These are phyloP conservation scores for Pollimyrus isidori DNA, from an alignment of 2,113 vertebrate genomes.

Conservation along the genomic window DNA sequence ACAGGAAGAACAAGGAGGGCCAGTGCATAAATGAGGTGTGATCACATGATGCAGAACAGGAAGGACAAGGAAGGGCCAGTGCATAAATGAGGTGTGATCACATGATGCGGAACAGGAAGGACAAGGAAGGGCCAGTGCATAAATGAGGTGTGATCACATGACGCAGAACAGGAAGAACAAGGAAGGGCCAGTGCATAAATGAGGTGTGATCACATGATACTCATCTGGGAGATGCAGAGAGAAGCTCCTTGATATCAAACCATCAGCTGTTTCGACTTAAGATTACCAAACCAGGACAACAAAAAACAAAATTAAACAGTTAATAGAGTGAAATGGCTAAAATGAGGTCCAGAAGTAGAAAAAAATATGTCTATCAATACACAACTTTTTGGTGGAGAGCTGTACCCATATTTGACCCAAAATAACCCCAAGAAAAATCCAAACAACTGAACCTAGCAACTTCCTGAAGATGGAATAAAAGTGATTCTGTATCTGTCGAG, in stretches of 20 bases:
- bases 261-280: constrained; percentile 64
- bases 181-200: neutral
- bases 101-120: no score
- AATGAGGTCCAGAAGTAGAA: neutral
- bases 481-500: neutral
- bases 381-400: neutral
- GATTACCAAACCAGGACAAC: constrained; percentile 49
- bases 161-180: neutral
- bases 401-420: neutral
- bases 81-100: constrained; percentile 30
- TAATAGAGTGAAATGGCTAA: neutral
- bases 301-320: neutral
- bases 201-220: neutral
- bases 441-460: neutral
- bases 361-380: neutral
- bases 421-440: neutral
- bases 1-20: no score
- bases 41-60: neutral
- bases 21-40: neutral
- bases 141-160: neutral
- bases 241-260: constrained; percentile 67
- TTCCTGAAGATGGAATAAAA: neutral
- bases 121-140: no score
- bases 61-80: constrained; percentile 60
- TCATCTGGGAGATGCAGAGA: constrained; percentile 65